Evolutionary conservation across 2,888 invertebrate genomes (phyloP), one percentile per base, ranked within the genome.

Genomic region (Strigamia crassipes): DNA sequence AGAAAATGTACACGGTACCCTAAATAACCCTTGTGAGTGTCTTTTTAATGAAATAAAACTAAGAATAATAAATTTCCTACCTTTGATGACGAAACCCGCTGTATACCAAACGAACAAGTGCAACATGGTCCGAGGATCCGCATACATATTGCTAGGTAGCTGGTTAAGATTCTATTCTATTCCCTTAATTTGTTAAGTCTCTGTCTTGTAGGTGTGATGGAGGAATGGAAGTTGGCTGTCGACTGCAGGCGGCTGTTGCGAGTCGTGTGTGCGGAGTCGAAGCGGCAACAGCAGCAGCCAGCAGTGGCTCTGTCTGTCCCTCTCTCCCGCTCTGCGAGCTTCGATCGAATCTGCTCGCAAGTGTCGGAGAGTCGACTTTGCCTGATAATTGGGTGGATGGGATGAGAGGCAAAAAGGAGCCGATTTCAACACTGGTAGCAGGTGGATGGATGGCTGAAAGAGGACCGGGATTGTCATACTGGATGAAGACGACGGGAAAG

Each of bases 301-400:
- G 66, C 66, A 66, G 66, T 66, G 66, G 66, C 66, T 66, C 27
- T 66, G 66, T 66, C 66, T 66, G 27, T 66, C 27, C 23, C 13
- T 66, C 66, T 23, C 66, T 66, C 27, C 2, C 61, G 5, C 66
- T 27, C 66, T 51, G 51, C 27, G 66, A 66, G 27, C 66, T 66
- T 66, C 66, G 66, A 66, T 66, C 66, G 66, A 66, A 66, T 66
- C 66, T 66, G 66, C 66, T 66, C 27, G 27, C 66, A 66, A 66
- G 27, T 66, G 66, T 66, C 66, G 66, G 66, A 66, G 66, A 66
- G 66, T 66, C 66, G 66, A 66, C 66, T 66, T 66, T 66, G 66
- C 66, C 27, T 27, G 13, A 27, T 66, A 66, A 66, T 66, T 27
- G 66, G 66, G 66, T 66, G 66, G 66, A 27, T 66, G 66, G 66